Percentiles rank a stretch among this genome's conserved stretches.
Conservation (phyloP, 2,113 vertebrate genomes). For the Saguinus imperator region DNA sequence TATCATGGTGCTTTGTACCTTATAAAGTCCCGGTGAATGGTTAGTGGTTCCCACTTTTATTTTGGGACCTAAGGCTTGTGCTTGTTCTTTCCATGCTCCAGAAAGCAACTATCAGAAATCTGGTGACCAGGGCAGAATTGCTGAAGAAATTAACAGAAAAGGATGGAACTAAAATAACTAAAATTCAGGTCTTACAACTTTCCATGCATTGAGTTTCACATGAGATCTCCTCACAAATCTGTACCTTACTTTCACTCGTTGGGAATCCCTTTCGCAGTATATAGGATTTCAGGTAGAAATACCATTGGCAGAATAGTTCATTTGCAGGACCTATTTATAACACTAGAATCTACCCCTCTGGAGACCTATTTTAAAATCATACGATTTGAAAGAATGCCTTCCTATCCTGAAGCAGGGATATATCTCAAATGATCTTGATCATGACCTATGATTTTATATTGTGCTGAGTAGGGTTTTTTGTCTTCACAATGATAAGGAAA, state of each 20-base stretch:
- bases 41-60: background rate
- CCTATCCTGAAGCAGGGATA: background rate
- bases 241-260: background rate
- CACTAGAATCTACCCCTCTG: background rate
- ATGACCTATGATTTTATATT: background rate
- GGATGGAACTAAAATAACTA: background rate
- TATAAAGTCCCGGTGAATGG: background rate
- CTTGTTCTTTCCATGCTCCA: background rate
- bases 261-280: background rate
- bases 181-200: background rate
- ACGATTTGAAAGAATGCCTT: background rate
- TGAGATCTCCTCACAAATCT: background rate
- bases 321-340: background rate
- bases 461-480: background rate
- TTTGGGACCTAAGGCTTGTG: background rate
- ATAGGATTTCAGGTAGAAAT: slow-evolving; percentile 14
- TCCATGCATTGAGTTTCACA: background rate
- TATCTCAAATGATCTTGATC: background rate
- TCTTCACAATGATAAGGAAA: slow-evolving; percentile 10
- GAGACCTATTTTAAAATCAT: background rate
- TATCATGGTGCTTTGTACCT: background rate
- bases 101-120: background rate
- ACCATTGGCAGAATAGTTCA: slow-evolving; percentile 3
- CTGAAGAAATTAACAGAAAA: slow-evolving; percentile 28
- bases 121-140: slow-evolving; percentile 17